Base-by-base conservation (phyloP, 2,113 vertebrate species). In the Maccullochella peelii region DNA sequence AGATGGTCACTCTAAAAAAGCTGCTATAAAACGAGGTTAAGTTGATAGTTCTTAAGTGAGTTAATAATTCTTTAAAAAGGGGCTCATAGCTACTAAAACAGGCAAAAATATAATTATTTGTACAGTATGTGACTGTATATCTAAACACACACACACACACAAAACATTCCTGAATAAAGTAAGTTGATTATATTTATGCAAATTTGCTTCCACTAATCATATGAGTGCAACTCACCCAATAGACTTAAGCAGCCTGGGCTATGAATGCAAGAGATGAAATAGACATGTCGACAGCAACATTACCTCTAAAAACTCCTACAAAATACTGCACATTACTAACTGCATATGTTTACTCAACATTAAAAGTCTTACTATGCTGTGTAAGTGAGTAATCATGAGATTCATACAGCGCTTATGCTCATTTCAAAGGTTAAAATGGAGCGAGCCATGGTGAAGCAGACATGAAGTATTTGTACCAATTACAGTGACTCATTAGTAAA, bases 401-500 rank as follows among this genome's bases (percentile, higher is more conserved):
- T 63, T 86, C 72, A 73, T 67, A 69, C 88, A 52, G 44, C 68
- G 71, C 44, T 23, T 78, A 6, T 3, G 18, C 25, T 80, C 50
- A 44, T 85, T 81, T 79, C 58, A 79, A 65, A 86, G 84, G 84
- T 79, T 82, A 58, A 81, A 76, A 40, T 9, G 38, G 54, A 73
- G 25, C 7, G 7, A 80, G 50, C 25, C 52, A 62, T 33, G 75
- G 79, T 63, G 49, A 86, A 38, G 79, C 81, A 74, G 66, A 86
- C 88, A 80, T 80, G 61, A 84, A 86, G 74, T 84, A 80, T 91
- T 86, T 47, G 44, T 87, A 79, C 73, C 82, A 88, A 79, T 89
- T 92, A 88, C 88, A 92, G 79, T 88, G 90, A 92, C 84, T 94
- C 88, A 91, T 93, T 93, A 93, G 73, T 55, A 55, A 78, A 88